Conservation (phyloP, 2,113 vertebrate genomes). For the Gadus macrocephalus region DNA sequence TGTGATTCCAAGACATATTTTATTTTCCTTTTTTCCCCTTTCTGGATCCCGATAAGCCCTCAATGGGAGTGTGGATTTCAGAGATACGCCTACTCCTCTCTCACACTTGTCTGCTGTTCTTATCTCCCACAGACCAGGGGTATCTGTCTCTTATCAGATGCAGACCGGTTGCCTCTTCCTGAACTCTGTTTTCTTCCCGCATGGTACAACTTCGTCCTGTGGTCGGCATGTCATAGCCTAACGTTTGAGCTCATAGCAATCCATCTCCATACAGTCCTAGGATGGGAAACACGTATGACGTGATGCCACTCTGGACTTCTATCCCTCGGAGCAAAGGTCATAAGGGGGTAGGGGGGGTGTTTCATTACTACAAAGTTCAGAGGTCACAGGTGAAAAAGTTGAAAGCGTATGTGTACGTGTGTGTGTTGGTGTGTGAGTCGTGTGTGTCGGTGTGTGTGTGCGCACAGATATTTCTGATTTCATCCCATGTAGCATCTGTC, state of each 20-base stretch:
- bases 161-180: slow-evolving; percentile 2
- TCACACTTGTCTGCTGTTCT: neutral
- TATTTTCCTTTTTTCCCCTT: too few species aligned
- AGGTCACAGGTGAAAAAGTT: neutral
- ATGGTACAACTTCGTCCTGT: neutral
- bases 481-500: neutral
- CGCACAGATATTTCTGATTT: neutral
- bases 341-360: neutral
- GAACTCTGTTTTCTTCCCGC: neutral
- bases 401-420: neutral
- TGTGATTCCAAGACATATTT: too few species aligned
- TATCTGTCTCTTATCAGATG: neutral
- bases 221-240: neutral
- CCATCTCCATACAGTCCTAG: neutral
- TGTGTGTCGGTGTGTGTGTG: neutral
- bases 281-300: neutral
- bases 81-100: too few species aligned
- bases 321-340: neutral
- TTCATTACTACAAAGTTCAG: neutral
- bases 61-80: too few species aligned
- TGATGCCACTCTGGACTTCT: neutral
- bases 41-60: too few species aligned
- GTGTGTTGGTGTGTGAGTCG: neutral
- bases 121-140: neutral
- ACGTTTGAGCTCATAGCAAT: neutral